Base-by-base conservation (phyloP, 2,113 vertebrate genomes). In the Apodemus sylvaticus region DNA sequence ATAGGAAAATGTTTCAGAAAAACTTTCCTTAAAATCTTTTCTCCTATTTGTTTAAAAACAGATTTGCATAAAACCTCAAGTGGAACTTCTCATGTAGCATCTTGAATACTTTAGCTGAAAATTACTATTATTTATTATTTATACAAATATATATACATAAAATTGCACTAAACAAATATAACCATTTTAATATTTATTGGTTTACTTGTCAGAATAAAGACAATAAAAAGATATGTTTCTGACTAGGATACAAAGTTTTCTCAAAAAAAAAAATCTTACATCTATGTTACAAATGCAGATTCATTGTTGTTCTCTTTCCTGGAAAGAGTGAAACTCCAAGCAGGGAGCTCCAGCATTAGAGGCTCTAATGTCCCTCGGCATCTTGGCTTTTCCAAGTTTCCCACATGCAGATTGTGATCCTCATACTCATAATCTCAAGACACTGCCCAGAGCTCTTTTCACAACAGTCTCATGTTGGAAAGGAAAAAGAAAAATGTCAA, bases 401-500 rank as follows among this genome's bases (percentile, higher is more conserved):
- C 70, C 77, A 14, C 10, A 45, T 64, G 96, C 82, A 83, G 78
- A 77, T 29, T 51, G 48, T 73, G 13, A 39, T 2, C 12, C 34
- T 87, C 74, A 58, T 78, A 22, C 24, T 90, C 73, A 53, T 4
- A 66, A 64, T 58, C 66, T 90, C n/a, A 94, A 88, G 60, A 68
- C 22, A 68, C 1, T 94, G 48, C 22, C 36, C 68, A 71, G 13
- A 79, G 19, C 12, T 91, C 39, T 74, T 48, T 5, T 39, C 19
- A 45, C 70, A 86, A 86, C 1, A 51, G 88, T 95, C 82, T 89
- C 64, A 71, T 93, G 82, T 92, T 19, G 45, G 22, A 95, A 96
- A 78, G 51, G 19, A 71, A 68, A 31, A n/a, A 70, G 36, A 5
- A 31, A 74, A 87, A 78, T 31, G 22, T 76, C 93, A 96, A 95